Evolutionary conservation across 2,797 vertebrate species (phyloP), one percentile per base, ranked within the genome.

Genomic region (Peromyscus nudipes): DNA sequence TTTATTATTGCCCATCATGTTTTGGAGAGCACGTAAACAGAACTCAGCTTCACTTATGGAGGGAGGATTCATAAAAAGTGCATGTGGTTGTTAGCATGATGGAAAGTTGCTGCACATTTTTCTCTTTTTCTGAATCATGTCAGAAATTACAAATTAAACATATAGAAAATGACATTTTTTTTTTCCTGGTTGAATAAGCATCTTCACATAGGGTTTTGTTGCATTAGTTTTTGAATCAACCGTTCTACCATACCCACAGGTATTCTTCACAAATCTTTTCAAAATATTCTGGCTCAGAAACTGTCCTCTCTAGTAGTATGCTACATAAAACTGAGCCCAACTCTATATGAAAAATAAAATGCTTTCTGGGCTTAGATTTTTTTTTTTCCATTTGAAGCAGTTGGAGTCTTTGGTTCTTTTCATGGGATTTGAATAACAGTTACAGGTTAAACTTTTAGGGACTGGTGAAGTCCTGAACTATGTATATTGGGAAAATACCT

Each of bases 231-330:
- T 71, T 89, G 49, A 76, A 46, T 91, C 55, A 89, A 17, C 14
- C 49, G 17, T 73, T 73, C 25, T 13, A 13, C 6, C 2, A 12
- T 87, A 57, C n/a, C 2, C 4, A 40, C 10, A 65, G 88, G 5
- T 21, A 12, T 17, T 91, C 89, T 88, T 82, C 13, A 64, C 2
- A 0, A 85, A 49, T 23, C 31, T 71, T 80, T 3, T 77, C 37
- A 37, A 91, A 93, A 86, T 89, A 82, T 57, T 93, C 14, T 79
- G 25, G 13, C 85, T 57, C 52, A 88, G n/a, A 88, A 88, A 40
- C 40, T 88, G 67, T 27, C n/a, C 52, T 73, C 21, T 57, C 14
- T 40, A 40, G 9, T 40, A 73, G 16, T 2, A 88, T 57, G 31
- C 67, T 12, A 21, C 67, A 40, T 57, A 37, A 57, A 88, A 6